A percentile compares a stretch with the other conserved stretches of the same genome.
These are phyloP conservation scores for Neodontobutis hainanensis DNA, from an alignment of 2,113 vertebrate species.

Conservation along the genomic window DNA sequence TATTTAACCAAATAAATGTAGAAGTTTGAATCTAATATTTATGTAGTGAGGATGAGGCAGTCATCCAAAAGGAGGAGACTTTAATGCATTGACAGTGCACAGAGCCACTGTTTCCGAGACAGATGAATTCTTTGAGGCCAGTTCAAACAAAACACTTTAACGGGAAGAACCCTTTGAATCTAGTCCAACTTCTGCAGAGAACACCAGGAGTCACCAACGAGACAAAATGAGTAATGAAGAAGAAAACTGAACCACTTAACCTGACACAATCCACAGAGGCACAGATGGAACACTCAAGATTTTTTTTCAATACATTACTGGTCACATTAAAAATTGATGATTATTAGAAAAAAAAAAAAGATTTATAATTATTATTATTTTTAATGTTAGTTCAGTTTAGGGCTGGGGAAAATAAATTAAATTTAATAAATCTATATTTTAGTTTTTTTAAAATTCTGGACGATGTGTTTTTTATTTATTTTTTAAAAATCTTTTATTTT, in stretches of 20 bases:
- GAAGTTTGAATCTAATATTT: background rate
- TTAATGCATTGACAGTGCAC: slow-evolving; percentile 37
- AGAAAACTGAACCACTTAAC: background rate
- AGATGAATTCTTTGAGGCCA: slow-evolving; percentile 32
- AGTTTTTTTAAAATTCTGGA: no score
- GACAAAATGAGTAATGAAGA: background rate
- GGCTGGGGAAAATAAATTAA: no score
- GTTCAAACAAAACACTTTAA: slow-evolving; percentile 30
- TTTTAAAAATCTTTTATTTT: no score
- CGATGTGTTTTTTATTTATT: no score
- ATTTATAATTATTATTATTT: no score
- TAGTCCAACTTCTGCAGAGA: slow-evolving; percentile 1
- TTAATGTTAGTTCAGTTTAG: no score
- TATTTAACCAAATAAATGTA: no score
- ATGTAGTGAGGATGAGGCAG: slow-evolving; percentile 1
- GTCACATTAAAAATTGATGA: no score
- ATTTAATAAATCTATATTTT: no score
- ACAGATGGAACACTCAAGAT: background rate
- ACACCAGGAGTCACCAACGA: slow-evolving; percentile 23
- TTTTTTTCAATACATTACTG: no score
- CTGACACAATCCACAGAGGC: background rate
- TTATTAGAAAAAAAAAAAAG: no score
- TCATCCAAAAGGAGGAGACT: slow-evolving; percentile 12
- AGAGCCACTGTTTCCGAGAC: slow-evolving; percentile 37
- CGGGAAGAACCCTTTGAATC: slow-evolving; percentile 5